phyloP scores from a whole-genome alignment of 2,888 invertebrate species.

The Encarsia formosa region DNA sequence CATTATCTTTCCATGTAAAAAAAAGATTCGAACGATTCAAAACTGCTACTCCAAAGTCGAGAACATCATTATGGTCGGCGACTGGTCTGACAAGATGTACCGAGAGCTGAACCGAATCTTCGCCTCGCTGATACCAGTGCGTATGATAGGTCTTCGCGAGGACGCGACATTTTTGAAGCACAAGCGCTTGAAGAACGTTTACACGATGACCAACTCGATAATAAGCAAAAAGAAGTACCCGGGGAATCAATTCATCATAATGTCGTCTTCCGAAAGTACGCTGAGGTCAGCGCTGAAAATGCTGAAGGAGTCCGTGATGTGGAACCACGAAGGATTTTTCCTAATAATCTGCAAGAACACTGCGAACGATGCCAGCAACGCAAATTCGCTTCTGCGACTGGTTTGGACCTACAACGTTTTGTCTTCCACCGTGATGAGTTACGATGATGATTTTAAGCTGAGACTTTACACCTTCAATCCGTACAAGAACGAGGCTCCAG shows the following conservation, averaged over 20 bases:
- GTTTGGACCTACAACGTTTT: conserved; percentile 5
- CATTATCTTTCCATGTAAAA: conserved; percentile 1
- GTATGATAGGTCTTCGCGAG: neutral
- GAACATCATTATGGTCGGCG: neutral
- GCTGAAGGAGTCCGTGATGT: neutral
- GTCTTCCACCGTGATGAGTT: neutral
- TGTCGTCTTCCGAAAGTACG: neutral
- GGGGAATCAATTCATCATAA: conserved; percentile 6
- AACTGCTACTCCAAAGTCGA: neutral
- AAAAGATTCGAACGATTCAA: conserved; percentile 1
- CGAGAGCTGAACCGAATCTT: neutral
- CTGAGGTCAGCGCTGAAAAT: neutral
- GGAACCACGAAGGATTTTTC: conserved; percentile 9
- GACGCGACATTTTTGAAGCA: conserved; percentile 3
- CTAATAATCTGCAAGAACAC: neutral
- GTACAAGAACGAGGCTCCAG: conserved; percentile 1
- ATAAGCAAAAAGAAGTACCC: conserved; percentile 6
- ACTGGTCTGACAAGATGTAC: neutral
- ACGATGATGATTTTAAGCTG: neutral
- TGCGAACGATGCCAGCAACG: neutral
- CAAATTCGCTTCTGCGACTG: neutral
- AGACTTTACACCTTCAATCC: conserved; percentile 8
- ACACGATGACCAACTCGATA: neutral
- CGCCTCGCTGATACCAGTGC: neutral
- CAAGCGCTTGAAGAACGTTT: conserved; percentile 5